Base-by-base conservation (phyloP, 2,888 invertebrate genomes). In the Nemotelus nigrinus region DNA sequence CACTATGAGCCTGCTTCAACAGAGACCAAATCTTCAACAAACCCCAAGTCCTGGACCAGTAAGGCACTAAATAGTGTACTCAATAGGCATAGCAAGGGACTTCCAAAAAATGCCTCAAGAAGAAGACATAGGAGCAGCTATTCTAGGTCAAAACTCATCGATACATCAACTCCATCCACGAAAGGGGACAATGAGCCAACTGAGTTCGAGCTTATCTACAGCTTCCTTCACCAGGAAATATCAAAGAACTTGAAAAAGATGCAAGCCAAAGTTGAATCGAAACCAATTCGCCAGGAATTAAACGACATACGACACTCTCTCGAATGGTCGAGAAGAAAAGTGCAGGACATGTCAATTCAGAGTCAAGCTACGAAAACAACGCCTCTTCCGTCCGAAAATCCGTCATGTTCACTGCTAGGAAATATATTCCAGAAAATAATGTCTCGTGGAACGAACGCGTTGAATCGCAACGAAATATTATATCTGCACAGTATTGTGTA, bases 401-500 rank as follows among this genome's bases (percentile, higher is more conserved):
- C 5, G 8, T 5, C 1, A 7, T 7, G 6, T 7, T 8, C 50
- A 50, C 50, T 50, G 5, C 8, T 50, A 8, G 6, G 8, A 50
- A 50, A 50, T 5, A 60, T 60, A n/a, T 60, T 10, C 2, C 6
- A 6, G 6, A 10, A 60, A 60, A 25, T 60, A n/a, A 60, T 39
- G 39, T n/a, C 25, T 6, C 6, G 6, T 2, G 60, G 60, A 2
- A 25, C 25, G 39, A 2, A 10, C 6, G 39, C 25, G 8, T 60
- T 60, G 39, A 60, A 60, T 8, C 25, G 2, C 25, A 60, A 60
- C 6, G 25, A 60, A 25, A 10, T 60, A 6, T n/a, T 60, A 6
- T 60, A 60, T 39, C 25, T 60, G 60, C 60, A 60, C 39, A 25
- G 25, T 60, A 39, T 39, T 39, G 60, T 60, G n/a, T 60, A 60